phyloP scores from a whole-genome alignment of 64 coral and sea anemone genomes.

The Acropora tenuis region DNA sequence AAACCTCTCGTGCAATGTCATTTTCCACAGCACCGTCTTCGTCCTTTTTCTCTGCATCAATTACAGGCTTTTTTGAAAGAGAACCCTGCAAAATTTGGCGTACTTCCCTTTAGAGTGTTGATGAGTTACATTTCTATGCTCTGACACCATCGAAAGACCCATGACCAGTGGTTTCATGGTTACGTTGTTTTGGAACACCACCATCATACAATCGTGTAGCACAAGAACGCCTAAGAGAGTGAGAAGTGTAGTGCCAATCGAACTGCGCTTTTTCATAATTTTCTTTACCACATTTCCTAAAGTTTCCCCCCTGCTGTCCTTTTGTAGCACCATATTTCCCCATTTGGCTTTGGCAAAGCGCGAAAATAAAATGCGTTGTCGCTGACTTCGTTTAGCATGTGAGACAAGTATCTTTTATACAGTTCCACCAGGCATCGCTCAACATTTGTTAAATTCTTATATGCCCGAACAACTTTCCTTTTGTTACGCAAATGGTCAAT shows the following conservation, averaged over 20 bases:
- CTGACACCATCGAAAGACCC: neutral
- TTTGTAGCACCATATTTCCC: slow-evolving; percentile 12
- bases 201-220: slow-evolving; percentile 14
- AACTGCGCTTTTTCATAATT: slow-evolving; percentile 28
- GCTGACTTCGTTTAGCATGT: neutral
- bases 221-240: neutral
- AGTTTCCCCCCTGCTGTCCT: neutral
- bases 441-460: slow-evolving; percentile 32
- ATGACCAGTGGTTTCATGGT: slow-evolving; percentile 22
- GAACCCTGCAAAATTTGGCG: neutral
- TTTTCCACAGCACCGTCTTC: neutral
- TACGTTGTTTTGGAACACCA: slow-evolving; percentile 5
- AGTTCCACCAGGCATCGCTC: slow-evolving; percentile 44
- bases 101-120: no score
- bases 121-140: neutral
- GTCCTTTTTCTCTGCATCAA: neutral
- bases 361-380: slow-evolving; percentile 52
- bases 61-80: neutral
- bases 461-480: slow-evolving; percentile 25
- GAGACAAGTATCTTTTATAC: slow-evolving; percentile 29
- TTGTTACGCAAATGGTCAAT: slow-evolving; percentile 35
- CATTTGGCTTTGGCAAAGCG: slow-evolving; percentile 34
- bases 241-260: slow-evolving; percentile 16
- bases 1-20: no score
- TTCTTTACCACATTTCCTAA: slow-evolving; percentile 27